Conservation (phyloP, 2,888 invertebrate species). For the Leptinotarsa rubiginosa region DNA sequence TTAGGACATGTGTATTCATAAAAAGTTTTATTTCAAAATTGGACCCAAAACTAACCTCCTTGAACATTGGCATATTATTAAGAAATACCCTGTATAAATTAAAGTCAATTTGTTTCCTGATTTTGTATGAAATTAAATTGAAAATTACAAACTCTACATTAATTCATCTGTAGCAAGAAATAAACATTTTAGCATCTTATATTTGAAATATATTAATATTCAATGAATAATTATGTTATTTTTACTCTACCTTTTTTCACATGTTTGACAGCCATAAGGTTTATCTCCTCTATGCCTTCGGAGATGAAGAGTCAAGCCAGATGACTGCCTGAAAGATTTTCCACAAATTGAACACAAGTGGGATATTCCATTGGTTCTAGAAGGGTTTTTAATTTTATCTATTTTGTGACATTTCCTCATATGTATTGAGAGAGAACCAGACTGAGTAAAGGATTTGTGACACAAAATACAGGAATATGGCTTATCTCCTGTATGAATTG, state of each 20-base stretch:
- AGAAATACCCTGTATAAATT: no score
- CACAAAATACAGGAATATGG: slow-evolving; percentile 53
- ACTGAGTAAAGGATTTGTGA: slow-evolving; percentile 52
- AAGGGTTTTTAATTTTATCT: slow-evolving; percentile 22
- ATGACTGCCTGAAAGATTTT: slow-evolving; percentile 56
- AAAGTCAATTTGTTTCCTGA: no score
- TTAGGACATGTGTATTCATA: no score
- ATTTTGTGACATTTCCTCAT: slow-evolving; percentile 50
- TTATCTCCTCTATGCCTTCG: slow-evolving; percentile 56
- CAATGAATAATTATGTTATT: background rate
- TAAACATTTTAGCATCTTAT: no score
- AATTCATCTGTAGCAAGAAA: no score
- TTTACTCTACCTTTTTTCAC: slow-evolving; percentile 52
- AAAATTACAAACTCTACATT: no score
- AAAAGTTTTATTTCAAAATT: no score
- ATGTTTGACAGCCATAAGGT: slow-evolving; percentile 55
- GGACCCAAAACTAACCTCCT: no score
- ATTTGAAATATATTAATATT: no score
- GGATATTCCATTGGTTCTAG: slow-evolving; percentile 41
- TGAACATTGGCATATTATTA: no score
- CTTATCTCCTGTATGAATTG: slow-evolving; percentile 54
- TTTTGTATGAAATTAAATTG: no score
- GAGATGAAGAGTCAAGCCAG: slow-evolving; percentile 56
- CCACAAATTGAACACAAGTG: slow-evolving; percentile 59
- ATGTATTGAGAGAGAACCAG: slow-evolving; percentile 52